phyloP scores from a whole-genome alignment of 2,113 vertebrate genomes.

The Prietella phreatophila region DNA sequence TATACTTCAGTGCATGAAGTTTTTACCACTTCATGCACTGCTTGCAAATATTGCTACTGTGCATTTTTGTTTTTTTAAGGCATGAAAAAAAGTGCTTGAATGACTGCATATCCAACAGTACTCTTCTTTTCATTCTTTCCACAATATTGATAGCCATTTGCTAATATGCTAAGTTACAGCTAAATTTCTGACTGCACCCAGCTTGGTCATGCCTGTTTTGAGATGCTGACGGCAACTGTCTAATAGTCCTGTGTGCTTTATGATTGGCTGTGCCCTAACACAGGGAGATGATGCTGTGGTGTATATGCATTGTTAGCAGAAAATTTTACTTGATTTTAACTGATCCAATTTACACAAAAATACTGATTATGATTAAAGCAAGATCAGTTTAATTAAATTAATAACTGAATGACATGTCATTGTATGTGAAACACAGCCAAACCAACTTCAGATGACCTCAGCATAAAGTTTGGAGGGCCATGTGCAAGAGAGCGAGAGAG shows the following conservation, averaged over 20 bases:
- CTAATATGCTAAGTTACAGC: background rate
- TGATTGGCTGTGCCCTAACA: background rate
- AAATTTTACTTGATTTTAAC: background rate
- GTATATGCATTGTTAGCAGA: conserved; percentile 15
- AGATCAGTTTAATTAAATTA: background rate
- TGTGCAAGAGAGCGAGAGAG: conserved; percentile 60
- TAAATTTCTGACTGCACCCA: background rate
- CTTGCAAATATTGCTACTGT: background rate
- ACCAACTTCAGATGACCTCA: conserved; percentile 44
- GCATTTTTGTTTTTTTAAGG: background rate
- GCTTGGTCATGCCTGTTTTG: background rate
- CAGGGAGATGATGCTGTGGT: background rate
- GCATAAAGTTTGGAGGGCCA: conserved; percentile 62
- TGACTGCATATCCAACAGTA: background rate
- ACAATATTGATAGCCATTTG: background rate
- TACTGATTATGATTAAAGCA: background rate
- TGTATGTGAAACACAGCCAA: background rate
- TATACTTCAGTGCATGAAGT: too few species aligned
- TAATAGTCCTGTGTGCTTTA: background rate
- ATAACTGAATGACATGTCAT: background rate
- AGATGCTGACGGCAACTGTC: background rate
- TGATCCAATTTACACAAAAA: background rate
- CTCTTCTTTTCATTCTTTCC: background rate
- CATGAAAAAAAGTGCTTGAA: background rate
- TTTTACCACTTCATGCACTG: background rate